These are phyloP conservation scores for Gnatocerus cornutus DNA, from an alignment of 2,888 invertebrate genomes.

Conservation along the genomic window DNA sequence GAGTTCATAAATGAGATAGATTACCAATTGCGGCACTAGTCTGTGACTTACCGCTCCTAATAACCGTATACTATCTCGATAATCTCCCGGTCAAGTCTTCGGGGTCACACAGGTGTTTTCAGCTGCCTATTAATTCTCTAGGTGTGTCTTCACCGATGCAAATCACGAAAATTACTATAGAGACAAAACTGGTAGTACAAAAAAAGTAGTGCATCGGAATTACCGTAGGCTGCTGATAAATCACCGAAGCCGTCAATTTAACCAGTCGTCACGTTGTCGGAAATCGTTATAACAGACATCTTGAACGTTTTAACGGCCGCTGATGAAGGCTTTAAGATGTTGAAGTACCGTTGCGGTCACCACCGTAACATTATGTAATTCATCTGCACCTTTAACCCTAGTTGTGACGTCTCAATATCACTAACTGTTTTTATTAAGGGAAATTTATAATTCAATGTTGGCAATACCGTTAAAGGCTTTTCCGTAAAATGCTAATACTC, in stretches of 20 bases:
- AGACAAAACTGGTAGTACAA: not conserved
- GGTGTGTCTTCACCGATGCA: slow-evolving; percentile 15
- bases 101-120: slow-evolving; percentile 63
- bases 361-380: slow-evolving; percentile 28
- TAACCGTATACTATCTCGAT: slow-evolving; percentile 12
- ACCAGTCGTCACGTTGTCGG: slow-evolving; percentile 43
- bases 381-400: slow-evolving; percentile 34
- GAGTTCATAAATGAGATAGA: slow-evolving; percentile 26
- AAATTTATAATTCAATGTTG: slow-evolving; percentile 12
- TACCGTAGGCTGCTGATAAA: slow-evolving; percentile 28
- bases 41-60: slow-evolving; percentile 30
- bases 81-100: slow-evolving; percentile 57
- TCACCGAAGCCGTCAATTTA: slow-evolving; percentile 39
- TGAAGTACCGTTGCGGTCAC: slow-evolving; percentile 44
- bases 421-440: slow-evolving; percentile 20
- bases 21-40: slow-evolving; percentile 22
- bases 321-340: slow-evolving; percentile 39
- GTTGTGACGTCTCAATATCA: slow-evolving; percentile 36
- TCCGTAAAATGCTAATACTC: slow-evolving; percentile 1
- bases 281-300: slow-evolving; percentile 42
- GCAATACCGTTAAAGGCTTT: slow-evolving; percentile 20
- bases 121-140: slow-evolving; percentile 19
- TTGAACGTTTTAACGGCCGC: slow-evolving; percentile 38
- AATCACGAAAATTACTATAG: slow-evolving; percentile 7
- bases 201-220: slow-evolving; percentile 17